Percentiles rank a stretch among this genome's conserved stretches.
Conservation (phyloP, 2,888 invertebrate genomes). For the Celastrina argiolus region DNA sequence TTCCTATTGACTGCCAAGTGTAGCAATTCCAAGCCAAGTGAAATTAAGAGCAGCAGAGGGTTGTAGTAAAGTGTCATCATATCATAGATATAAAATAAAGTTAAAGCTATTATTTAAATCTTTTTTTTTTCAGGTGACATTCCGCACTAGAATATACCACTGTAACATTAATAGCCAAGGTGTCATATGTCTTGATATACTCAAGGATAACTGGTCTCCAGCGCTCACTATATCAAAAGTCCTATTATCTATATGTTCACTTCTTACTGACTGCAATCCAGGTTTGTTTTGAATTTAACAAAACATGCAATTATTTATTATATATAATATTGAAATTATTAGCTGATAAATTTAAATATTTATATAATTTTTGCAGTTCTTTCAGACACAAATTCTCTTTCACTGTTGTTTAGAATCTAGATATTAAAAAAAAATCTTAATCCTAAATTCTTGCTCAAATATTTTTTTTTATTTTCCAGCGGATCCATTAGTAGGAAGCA, state of each 20-base stretch:
- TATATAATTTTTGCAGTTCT: too few relatives aligned
- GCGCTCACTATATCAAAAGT: constrained; percentile 99
- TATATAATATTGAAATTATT: too few relatives aligned
- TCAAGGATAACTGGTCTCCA: constrained; percentile 99
- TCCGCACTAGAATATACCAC: constrained; percentile 98
- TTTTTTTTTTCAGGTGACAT: constrained; percentile 82
- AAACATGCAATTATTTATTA: too few relatives aligned
- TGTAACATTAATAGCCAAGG: constrained; percentile 99
- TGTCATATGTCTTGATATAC: constrained; percentile 97
- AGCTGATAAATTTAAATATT: too few relatives aligned
- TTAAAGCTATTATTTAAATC: neutral
- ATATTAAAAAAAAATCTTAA: neutral
- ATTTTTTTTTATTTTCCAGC: constrained; percentile 75
- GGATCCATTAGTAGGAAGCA: constrained; percentile 97
- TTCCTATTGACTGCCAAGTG: too few relatives aligned
- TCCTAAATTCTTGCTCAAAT: neutral
- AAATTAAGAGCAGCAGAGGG: too few relatives aligned
- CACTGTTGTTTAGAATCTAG: too few relatives aligned
- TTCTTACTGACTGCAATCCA: constrained; percentile 99
- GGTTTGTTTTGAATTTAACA: constrained; percentile 81
- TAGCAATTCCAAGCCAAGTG: too few relatives aligned
- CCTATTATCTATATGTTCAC: constrained; percentile 96
- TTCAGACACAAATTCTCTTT: too few relatives aligned
- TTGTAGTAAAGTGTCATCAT: too few relatives aligned
- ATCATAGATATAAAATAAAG: too few relatives aligned